A percentile compares a stretch with the other conserved stretches of the same genome.
phyloP scores from a whole-genome alignment of 2,797 vertebrate genomes.

The Sciurus vulgaris region DNA sequence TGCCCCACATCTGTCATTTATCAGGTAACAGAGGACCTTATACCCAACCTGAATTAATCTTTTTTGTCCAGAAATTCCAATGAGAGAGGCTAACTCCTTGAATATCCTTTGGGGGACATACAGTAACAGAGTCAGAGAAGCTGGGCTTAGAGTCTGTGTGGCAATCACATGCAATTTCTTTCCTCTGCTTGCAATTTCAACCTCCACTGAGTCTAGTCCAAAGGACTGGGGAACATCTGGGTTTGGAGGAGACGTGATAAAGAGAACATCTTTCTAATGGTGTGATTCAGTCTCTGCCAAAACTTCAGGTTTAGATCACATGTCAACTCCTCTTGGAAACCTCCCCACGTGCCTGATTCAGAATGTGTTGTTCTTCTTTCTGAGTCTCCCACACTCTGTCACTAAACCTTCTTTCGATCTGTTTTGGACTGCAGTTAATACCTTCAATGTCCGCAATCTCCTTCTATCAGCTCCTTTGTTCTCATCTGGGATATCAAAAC shows the following conservation, averaged over 20 bases:
- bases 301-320: neutral
- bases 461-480: slow-evolving; percentile 15
- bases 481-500: slow-evolving; percentile 19
- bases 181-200: neutral
- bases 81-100: neutral
- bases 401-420: neutral
- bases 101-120: neutral
- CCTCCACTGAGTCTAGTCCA: neutral
- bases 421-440: neutral
- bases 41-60: neutral
- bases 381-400: neutral
- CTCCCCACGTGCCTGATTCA: neutral
- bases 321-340: neutral
- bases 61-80: neutral
- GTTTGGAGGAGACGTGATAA: neutral
- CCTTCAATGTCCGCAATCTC: neutral
- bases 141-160: neutral
- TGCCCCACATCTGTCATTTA: neutral
- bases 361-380: neutral
- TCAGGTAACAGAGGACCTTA: neutral
- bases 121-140: neutral
- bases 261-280: neutral
- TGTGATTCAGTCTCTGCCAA: neutral
- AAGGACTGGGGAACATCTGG: neutral
- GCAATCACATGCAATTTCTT: neutral